Conservation (phyloP, 2,797 vertebrate genomes). For the Crenichthys baileyi region DNA sequence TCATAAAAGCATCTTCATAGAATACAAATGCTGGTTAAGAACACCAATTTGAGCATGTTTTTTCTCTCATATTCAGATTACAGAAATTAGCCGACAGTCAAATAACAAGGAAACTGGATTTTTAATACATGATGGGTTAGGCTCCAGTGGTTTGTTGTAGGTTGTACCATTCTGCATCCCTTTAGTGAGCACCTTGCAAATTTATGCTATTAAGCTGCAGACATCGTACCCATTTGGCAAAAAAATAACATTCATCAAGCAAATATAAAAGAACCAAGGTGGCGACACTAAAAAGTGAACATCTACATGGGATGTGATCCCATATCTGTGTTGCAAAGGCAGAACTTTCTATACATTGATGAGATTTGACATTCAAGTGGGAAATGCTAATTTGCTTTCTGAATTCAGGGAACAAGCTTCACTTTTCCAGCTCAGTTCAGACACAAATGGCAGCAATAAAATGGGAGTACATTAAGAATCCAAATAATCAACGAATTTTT, state of each 20-base stretch:
- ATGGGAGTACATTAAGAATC: constrained; percentile 3
- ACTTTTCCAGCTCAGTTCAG: not conserved
- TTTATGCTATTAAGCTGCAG: constrained; percentile 52
- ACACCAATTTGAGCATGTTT: constrained; percentile 12
- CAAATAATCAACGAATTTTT: not conserved
- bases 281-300: constrained; percentile 41
- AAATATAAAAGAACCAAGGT: constrained; percentile 55
- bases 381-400: not conserved
- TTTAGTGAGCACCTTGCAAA: constrained; percentile 45
- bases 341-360: constrained; percentile 6
- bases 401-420: not conserved
- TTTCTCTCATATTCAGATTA: constrained; percentile 38
- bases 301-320: not conserved
- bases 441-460: constrained; percentile 1
- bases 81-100: constrained; percentile 29
- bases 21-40: constrained; percentile 29
- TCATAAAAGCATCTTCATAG: constrained; percentile 57
- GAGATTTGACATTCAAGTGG: constrained; percentile 3
- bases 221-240: constrained; percentile 79
- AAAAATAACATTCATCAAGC: constrained; percentile 77
- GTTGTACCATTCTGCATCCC: constrained; percentile 54
- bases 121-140: constrained; percentile 42
- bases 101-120: constrained; percentile 46
- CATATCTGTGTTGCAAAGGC: constrained; percentile 17
- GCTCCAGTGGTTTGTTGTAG: constrained; percentile 31